These are phyloP conservation scores for Micrastur ruficollis DNA, from an alignment of 2,797 vertebrate genomes.

Conservation along the genomic window DNA sequence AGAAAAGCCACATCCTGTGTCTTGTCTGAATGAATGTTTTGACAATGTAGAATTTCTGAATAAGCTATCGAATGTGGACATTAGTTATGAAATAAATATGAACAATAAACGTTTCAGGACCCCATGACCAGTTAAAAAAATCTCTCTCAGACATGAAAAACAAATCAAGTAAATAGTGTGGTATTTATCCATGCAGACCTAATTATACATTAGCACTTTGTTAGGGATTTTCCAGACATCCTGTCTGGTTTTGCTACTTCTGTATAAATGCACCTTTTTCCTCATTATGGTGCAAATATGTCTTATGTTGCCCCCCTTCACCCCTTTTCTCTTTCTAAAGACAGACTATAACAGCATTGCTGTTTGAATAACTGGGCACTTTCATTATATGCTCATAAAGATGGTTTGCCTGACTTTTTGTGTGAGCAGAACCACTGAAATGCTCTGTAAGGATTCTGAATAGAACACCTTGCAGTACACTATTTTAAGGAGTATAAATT, in stretches of 20 bases:
- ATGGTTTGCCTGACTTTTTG: not conserved
- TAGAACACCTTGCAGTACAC: not conserved
- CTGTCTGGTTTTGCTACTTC: not conserved
- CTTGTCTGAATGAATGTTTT: not conserved
- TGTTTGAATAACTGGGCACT: not conserved
- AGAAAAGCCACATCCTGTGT: not conserved
- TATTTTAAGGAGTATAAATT: not conserved
- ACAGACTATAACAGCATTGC: not conserved
- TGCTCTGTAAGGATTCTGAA: not conserved
- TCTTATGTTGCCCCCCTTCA: rapidly evolving
- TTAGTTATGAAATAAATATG: not conserved
- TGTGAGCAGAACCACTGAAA: not conserved
- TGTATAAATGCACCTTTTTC: not conserved
- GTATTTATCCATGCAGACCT: not conserved
- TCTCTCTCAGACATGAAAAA: not conserved
- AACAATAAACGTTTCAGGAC: not conserved
- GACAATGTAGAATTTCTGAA: not conserved
- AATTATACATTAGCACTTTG: not conserved
- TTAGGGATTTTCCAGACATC: not conserved
- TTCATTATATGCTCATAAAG: not conserved
- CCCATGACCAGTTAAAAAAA: not conserved
- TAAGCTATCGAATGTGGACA: not conserved
- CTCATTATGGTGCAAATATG: not conserved
- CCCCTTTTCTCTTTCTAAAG: not conserved
- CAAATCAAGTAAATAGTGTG: not conserved